Evolutionary conservation across 2,797 vertebrate species (phyloP), one percentile per base, ranked within the genome.

Genomic region (Syngnathus acus): DNA sequence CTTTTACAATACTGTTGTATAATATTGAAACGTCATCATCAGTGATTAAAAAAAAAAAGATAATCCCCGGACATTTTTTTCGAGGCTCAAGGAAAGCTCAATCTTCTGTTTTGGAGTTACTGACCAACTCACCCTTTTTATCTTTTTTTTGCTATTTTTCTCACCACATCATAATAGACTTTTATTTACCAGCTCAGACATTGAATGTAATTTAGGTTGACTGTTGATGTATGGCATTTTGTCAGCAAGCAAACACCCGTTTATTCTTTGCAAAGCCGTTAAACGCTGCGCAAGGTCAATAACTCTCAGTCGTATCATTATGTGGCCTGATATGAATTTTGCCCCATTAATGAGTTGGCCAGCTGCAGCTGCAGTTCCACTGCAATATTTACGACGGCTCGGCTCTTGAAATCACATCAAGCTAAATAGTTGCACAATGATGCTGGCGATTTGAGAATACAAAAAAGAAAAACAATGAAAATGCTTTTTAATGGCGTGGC

Each of bases 271-370:
- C 59, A 14, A 61, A 45, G 23, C 63, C 40, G 70, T 72, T 78
- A 68, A 81, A 71, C 65, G 69, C 72, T 72, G 68, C 81, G 81
- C 81, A 86, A 84, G 79, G 83, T 83, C 81, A 87, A 74, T 74
- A 78, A 72, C 67, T 78, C 70, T 73, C 78, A 21, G 45, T 62
- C 42, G 10, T 39, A 50, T 38, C 72, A 83, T 76, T 82, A 78
- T 61, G 42, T 65, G 42, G 71, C 71, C 75, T 81, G 81, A 81
- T 79, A 76, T 86, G 74, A 80, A 59, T 72, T 79, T 82, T 85
- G 82, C 79, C 69, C 66, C 71, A 70, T 40, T 48, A 63, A 65
- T 68, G 69, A 78, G 68, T 75, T 84, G 75, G 79, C 79, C 78
- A 59, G 77, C 68, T 77, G 10, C 19, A 54, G 58, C 66, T 66